phyloP scores from a whole-genome alignment of 2,113 vertebrate genomes.

The Orycteropus afer region DNA sequence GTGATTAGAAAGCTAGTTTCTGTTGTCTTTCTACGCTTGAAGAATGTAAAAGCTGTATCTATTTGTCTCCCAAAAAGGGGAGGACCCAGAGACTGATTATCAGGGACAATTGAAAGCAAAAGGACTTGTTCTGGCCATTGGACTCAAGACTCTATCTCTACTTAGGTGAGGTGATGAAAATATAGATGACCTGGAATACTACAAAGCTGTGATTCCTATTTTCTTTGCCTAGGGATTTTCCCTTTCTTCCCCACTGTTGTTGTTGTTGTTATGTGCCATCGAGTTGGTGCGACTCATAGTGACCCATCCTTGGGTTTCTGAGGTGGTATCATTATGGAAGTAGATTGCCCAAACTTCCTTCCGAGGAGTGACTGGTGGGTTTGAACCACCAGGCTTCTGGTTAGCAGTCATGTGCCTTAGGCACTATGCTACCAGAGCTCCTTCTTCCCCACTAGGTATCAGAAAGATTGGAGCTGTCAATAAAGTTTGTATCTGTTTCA shows the following conservation, averaged over 20 bases:
- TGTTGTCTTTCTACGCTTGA: not conserved
- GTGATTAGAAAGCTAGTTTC: not conserved
- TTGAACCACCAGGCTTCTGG: no score
- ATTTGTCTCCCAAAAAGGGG: not conserved
- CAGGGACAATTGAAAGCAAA: not conserved
- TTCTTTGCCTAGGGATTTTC: not conserved
- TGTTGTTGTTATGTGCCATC: no score
- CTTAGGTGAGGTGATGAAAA: not conserved
- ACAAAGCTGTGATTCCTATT: not conserved
- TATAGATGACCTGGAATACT: not conserved
- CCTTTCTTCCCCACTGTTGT: no score
- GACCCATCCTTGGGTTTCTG: no score
- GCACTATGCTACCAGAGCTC: no score
- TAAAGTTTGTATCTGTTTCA: not conserved
- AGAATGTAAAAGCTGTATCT: not conserved
- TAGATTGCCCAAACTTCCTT: no score
- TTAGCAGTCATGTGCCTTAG: no score
- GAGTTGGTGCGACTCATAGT: no score
- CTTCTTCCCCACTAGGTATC: not conserved
- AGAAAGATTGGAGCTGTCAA: not conserved
- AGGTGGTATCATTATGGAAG: no score
- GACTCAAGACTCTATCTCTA: not conserved
- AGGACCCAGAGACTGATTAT: not conserved
- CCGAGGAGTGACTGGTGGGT: no score
- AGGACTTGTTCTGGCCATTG: not conserved